A percentile compares a stretch with the other conserved stretches of the same genome.
phyloP scores from a whole-genome alignment of 2,797 vertebrate genomes.

The Gouania willdenowi region DNA sequence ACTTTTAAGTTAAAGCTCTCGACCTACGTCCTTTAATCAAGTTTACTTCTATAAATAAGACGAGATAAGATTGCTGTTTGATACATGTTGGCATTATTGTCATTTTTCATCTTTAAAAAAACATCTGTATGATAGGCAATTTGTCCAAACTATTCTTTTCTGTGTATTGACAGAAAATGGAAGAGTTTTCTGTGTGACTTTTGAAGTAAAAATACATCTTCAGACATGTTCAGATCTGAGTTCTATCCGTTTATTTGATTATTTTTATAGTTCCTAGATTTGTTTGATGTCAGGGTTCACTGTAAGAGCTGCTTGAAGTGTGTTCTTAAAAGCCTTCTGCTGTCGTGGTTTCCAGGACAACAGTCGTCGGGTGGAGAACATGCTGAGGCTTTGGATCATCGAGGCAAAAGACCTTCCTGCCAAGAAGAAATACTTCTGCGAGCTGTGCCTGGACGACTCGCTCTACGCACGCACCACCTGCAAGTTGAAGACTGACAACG shows the following conservation, averaged over 20 bases:
- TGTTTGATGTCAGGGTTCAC: neutral
- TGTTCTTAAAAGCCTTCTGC: too few relatives aligned
- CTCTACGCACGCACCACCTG: conserved; percentile 97
- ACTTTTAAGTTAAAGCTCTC: too few relatives aligned
- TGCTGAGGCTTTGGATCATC: conserved; percentile 94
- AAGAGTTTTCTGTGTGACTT: neutral
- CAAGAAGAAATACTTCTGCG: conserved; percentile 97
- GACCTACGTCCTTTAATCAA: too few relatives aligned
- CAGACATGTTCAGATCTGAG: neutral
- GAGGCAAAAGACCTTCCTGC: conserved; percentile 98
- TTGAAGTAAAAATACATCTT: too few relatives aligned
- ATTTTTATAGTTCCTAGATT: too few relatives aligned
- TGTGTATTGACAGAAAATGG: conserved; percentile 1
- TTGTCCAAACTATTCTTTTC: too few relatives aligned
- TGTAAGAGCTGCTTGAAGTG: too few relatives aligned
- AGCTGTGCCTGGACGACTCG: conserved; percentile 92
- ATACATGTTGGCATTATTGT: too few relatives aligned
- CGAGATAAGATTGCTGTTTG: too few relatives aligned
- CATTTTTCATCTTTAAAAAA: too few relatives aligned
- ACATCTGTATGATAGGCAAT: too few relatives aligned
- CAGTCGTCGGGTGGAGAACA: conserved; percentile 92
- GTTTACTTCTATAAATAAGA: too few relatives aligned
- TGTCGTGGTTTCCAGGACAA: conserved; percentile 82
- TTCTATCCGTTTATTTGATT: neutral
- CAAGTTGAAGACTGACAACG: conserved; percentile 97